Base-by-base conservation (phyloP, 2,797 vertebrate genomes). In the Coregonus suidteri region DNA sequence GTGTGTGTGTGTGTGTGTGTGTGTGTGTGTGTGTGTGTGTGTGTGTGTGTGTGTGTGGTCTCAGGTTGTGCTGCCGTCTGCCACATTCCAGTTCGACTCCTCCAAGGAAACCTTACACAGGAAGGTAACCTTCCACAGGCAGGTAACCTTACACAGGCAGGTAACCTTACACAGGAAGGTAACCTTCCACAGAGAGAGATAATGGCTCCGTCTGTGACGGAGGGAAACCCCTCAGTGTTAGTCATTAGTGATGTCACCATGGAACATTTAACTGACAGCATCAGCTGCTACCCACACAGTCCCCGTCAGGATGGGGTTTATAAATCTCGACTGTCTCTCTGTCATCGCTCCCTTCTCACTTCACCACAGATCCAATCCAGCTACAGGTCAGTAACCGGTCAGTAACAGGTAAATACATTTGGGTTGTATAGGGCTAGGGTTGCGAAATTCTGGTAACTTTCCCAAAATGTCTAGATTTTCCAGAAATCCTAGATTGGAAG, bases 161-260 rank as follows among this genome's bases (percentile, higher is more conserved):
- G 41, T 47, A 13, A 87, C 78, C 77, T 84, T 86, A 86, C 16
- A 67, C 9, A 25, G 25, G 25, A 64, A 47, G 41, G 41, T 47
- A 13, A 87, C 78, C 77, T 84, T 86, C 85, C 16, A 67, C 9
- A 67, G 54, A 81, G 77, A 79, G 2, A 47, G 41, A 37, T 37
- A 41, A 41, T 41, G 72, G 76, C 75, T 30, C 66, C 59, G 78
- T 68, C 75, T 1, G 71, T 77, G 82, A 82, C 78, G 64, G 53
- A 79, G 76, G 30, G 80, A 70, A 88, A 89, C 37, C 56, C 74
- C 34, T 2, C 16, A 65, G 56, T 76, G 70, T 70, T 73, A 88
- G 88, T 92, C 91, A 59, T n/a, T n/a, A 62, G 74, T 91, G 76
- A 90, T 92, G 92, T 94, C 91, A 84, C 25, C 0, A 18, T 83